Evolutionary conservation across 2,888 invertebrate species (phyloP), one percentile per base, ranked within the genome.

Genomic region (Troides aeacus): DNA sequence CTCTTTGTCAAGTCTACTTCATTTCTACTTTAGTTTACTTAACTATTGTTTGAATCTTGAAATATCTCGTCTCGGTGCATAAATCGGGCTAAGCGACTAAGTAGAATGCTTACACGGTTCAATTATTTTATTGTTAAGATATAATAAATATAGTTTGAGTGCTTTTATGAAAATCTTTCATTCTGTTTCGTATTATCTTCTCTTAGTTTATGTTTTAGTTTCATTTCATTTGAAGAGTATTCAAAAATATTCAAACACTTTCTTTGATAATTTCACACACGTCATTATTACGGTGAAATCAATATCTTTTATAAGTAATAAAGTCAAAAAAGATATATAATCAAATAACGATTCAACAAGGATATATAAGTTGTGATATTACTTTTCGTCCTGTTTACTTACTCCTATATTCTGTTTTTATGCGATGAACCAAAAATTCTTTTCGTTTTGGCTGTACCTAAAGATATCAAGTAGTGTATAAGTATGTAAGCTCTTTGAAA

Each of bases 61-160:
- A 62, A 60, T 15, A 62, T 62, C 42, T 62, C 42, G 23, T 5
- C 42, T 62, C 42, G 42, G 15, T 46, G 53, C 53, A 53, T 53
- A 53, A 53, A n/a, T 46, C 62, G 46, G 39, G 15, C 21, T 46
- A 46, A 46, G 23, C 39, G 15, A 53, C 42, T 62, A 62, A 62
- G 46, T 62, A 62, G 23, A 46, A 62, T 62, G 62, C 46, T 62
- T 53, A 46, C 62, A 62, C 62, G 42, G 42, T 62, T 42, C 46
- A 62, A 23, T 46, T 62, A n/a, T 42, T 46, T 46, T 62, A 62
- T 62, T 62, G 62, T 62, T 46, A 62, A 23, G 62, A 62, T 42
- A 62, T 42, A 62, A 62, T 62, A 42, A 62, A 46, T n/a, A 17
- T 4, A 12, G 6, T 18, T 53, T 1, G 53, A 53, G 53, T n/a